Percentiles rank a stretch among this genome's conserved stretches.
phyloP scores from a whole-genome alignment of 2,797 vertebrate genomes.

The Xenops minutus region DNA sequence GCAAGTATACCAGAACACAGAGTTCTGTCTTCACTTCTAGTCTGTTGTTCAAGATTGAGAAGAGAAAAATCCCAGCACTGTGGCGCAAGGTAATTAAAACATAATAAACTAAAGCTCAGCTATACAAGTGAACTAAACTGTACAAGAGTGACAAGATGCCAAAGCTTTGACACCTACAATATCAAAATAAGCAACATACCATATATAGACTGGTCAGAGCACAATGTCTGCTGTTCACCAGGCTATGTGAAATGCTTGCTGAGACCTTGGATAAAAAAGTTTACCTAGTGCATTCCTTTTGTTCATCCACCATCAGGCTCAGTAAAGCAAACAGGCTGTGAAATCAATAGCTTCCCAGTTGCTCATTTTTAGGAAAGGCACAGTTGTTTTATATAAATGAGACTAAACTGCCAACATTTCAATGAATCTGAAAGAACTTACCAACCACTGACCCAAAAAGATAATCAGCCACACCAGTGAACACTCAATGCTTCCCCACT shows the following conservation, averaged over 20 bases:
- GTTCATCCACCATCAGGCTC: slow-evolving; percentile 29
- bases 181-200: not conserved
- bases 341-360: slow-evolving; percentile 58
- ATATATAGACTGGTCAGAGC: not conserved
- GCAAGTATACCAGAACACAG: not conserved
- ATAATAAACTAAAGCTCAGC: not conserved
- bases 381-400: slow-evolving; percentile 28
- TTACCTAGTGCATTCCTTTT: slow-evolving; percentile 47
- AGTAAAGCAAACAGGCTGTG: slow-evolving; percentile 16
- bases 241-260: slow-evolving; percentile 13
- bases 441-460: slow-evolving; percentile 31
- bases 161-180: slow-evolving; percentile 19
- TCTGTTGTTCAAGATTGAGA: not conserved
- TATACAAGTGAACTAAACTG: slow-evolving; percentile 13
- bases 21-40: not conserved
- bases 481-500: not conserved
- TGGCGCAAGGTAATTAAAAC: slow-evolving; percentile 7
- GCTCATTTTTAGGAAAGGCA: slow-evolving; percentile 22
- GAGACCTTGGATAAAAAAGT: slow-evolving; percentile 13
- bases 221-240: not conserved
- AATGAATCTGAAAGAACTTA: slow-evolving; percentile 24
- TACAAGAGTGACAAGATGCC: not conserved
- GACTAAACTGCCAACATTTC: slow-evolving; percentile 3
- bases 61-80: not conserved
- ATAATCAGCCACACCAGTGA: not conserved